Percentiles rank a stretch among this genome's conserved stretches.
phyloP scores from a whole-genome alignment of 2,797 vertebrate species.

The Nyctalus aviator region DNA sequence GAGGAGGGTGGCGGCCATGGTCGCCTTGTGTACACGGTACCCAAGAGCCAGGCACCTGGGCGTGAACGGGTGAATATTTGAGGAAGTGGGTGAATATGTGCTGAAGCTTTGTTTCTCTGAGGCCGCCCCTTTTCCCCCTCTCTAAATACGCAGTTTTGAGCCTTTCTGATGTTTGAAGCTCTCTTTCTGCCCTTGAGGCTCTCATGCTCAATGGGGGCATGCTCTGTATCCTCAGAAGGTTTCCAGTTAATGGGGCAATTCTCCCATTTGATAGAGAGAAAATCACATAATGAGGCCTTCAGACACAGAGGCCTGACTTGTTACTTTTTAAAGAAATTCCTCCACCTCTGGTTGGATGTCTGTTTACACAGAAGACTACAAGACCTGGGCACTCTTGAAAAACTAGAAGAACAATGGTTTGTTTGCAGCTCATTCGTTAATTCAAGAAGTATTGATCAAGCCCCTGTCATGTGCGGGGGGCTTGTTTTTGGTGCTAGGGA shows the following conservation, averaged over 20 bases:
- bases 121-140: too few species aligned
- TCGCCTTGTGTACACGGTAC: too few species aligned
- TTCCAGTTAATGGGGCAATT: not conserved
- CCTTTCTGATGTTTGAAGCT: not conserved
- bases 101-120: not conserved
- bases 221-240: not conserved
- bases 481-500: not conserved
- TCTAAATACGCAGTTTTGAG: not conserved
- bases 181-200: not conserved
- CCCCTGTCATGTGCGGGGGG: not conserved
- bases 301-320: not conserved
- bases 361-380: not conserved
- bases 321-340: not conserved
- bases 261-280: not conserved
- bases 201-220: not conserved
- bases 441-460: not conserved
- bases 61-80: not conserved
- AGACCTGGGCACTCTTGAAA: not conserved
- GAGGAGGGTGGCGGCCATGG: fast-evolving
- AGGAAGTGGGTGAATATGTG: not conserved
- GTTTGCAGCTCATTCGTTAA: conserved; percentile 13
- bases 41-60: not conserved
- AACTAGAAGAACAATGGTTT: not conserved
- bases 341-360: not conserved
- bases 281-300: not conserved